A percentile compares a stretch with the other conserved stretches of the same genome.
phyloP scores from a whole-genome alignment of 2,888 invertebrate genomes.

The Pegoplata infirma region DNA sequence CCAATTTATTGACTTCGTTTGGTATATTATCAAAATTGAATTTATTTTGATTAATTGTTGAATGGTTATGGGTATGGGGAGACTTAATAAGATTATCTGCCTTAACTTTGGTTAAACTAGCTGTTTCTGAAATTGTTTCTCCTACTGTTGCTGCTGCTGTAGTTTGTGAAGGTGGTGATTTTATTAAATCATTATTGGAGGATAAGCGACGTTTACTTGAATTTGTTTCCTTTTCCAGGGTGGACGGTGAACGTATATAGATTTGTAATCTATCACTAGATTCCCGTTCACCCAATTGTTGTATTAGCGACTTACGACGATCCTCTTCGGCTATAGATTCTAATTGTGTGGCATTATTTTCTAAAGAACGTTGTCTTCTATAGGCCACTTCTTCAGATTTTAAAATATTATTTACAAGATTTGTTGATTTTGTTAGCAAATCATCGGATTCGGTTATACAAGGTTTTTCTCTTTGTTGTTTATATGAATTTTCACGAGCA shows the following conservation, averaged over 20 bases:
- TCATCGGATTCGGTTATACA: constrained; percentile 22
- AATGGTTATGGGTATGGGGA: constrained; percentile 39
- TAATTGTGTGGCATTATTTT: constrained; percentile 75
- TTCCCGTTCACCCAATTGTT: constrained; percentile 79
- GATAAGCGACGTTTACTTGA: constrained; percentile 5
- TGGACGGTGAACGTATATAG: constrained; percentile 80
- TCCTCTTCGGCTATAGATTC: constrained; percentile 83
- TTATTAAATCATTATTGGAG: background rate
- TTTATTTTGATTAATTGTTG: constrained; percentile 32
- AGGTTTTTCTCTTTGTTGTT: constrained; percentile 84
- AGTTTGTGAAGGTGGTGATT: constrained; percentile 26
- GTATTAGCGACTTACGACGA: constrained; percentile 81
- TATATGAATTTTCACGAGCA: constrained; percentile 80
- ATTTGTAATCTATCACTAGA: constrained; percentile 81
- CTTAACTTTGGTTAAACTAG: constrained; percentile 66
- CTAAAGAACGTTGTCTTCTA: constrained; percentile 81
- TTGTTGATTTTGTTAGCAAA: constrained; percentile 15
- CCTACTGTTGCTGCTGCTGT: background rate
- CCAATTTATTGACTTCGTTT: constrained; percentile 32
- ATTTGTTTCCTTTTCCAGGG: constrained; percentile 63
- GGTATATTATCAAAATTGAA: constrained; percentile 35
- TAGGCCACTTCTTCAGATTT: constrained; percentile 80
- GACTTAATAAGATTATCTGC: constrained; percentile 53
- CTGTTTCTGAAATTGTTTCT: constrained; percentile 44
- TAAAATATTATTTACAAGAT: constrained; percentile 40